These are phyloP conservation scores for Mylabris sibirica DNA, from an alignment of 2,888 invertebrate genomes.

Conservation along the genomic window DNA sequence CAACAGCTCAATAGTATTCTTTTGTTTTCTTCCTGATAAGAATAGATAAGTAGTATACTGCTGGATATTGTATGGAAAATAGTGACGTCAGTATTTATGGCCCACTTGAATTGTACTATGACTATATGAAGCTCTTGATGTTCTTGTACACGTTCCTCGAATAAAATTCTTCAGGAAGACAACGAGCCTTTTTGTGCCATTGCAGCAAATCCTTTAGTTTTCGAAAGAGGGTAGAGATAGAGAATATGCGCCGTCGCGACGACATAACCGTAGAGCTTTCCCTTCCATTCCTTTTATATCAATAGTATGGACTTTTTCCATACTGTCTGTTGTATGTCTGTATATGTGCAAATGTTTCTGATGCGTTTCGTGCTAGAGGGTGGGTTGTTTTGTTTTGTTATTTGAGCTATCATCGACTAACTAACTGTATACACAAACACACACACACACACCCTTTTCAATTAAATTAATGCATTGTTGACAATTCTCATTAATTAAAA, in stretches of 20 bases:
- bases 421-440: neutral
- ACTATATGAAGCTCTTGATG: neutral
- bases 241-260: conserved; percentile 42
- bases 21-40: conserved; percentile 8
- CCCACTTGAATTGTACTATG: neutral
- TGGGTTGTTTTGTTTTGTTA: conserved; percentile 3
- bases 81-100: conserved; percentile 9
- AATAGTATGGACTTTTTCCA: conserved; percentile 20
- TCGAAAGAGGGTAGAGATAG: neutral
- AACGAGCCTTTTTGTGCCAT: neutral
- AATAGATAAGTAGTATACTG: neutral
- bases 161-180: neutral
- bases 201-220: neutral
- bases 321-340: conserved; percentile 2
- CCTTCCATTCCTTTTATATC: conserved; percentile 20
- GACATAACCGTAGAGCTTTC: conserved; percentile 28
- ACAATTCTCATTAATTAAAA: neutral
- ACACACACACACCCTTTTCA: neutral
- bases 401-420: neutral
- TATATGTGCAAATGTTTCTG: neutral
- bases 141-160: conserved; percentile 4
- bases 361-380: conserved; percentile 1
- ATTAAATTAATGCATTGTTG: conserved; percentile 6
- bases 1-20: neutral
- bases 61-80: conserved; percentile 3